These are phyloP conservation scores for Sturnus vulgaris DNA, from an alignment of 2,113 vertebrate genomes.

Conservation along the genomic window DNA sequence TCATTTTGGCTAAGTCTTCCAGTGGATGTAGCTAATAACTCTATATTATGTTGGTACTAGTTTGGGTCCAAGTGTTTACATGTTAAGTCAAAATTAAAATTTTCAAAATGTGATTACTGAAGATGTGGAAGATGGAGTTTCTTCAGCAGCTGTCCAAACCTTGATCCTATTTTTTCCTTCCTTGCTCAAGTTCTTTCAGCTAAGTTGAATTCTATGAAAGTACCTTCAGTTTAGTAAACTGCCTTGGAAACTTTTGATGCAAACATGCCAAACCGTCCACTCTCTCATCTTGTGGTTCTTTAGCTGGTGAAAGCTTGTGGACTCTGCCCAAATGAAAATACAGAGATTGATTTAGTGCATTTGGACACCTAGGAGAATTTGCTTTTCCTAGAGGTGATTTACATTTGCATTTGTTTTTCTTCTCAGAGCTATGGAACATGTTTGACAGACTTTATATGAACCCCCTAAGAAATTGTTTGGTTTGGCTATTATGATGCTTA, in stretches of 20 bases:
- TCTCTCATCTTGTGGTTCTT: background rate
- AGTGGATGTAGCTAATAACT: background rate
- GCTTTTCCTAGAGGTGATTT: background rate
- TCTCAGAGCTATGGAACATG: background rate
- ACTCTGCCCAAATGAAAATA: background rate
- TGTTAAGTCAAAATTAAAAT: background rate
- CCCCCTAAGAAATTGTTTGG: background rate
- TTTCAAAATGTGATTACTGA: background rate
- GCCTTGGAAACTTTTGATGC: background rate
- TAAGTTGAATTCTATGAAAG: background rate
- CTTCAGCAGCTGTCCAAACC: background rate
- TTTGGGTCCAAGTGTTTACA: background rate
- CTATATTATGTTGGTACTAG: background rate
- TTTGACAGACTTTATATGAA: background rate
- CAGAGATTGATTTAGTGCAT: background rate
- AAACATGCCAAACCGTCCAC: background rate
- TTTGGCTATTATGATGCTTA: background rate
- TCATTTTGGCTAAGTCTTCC: background rate
- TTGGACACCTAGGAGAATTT: constrained; percentile 12
- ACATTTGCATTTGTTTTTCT: constrained; percentile 40
- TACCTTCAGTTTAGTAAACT: background rate
- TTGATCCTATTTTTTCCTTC: background rate
- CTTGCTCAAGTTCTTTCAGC: background rate
- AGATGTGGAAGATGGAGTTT: background rate
- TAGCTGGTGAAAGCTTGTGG: background rate